phyloP scores from a whole-genome alignment of 1,140 invertebrate species.

The Hypothenemus hampei region DNA sequence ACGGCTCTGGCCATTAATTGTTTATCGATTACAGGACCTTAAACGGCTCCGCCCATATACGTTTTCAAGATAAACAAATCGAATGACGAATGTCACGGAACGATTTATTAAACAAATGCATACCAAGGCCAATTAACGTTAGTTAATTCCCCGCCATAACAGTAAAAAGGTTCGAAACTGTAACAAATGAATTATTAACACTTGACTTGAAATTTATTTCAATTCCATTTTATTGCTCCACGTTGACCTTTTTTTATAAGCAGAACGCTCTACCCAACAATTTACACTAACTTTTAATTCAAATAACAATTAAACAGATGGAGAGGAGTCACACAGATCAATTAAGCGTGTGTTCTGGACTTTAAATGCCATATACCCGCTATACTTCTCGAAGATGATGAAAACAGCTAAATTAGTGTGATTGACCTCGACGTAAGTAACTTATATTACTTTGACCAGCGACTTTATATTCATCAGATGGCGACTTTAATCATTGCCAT shows the following conservation, averaged over 20 bases:
- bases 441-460: constrained; percentile 16
- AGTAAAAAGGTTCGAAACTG: constrained; percentile 16
- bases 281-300: constrained; percentile 32
- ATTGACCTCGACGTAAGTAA: constrained; percentile 26
- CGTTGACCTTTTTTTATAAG: constrained; percentile 27
- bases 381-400: constrained; percentile 28
- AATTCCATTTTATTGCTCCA: constrained; percentile 27
- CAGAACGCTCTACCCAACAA: constrained; percentile 22
- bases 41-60: no score
- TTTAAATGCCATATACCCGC: constrained; percentile 29
- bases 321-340: constrained; percentile 32
- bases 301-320: constrained; percentile 33
- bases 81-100: neutral
- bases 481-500: no score
- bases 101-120: constrained; percentile 10
- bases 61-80: neutral
- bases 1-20: neutral
- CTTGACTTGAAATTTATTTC: constrained; percentile 29
- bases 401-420: constrained; percentile 31
- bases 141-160: neutral
- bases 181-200: constrained; percentile 25
- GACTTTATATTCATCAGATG: no score
- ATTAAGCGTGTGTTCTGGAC: constrained; percentile 30
- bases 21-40: neutral
- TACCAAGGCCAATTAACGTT: constrained; percentile 13